A percentile compares a stretch with the other conserved stretches of the same genome.
Evolutionary conservation across 2,113 vertebrate species (phyloP).

Genomic region (Nothoprocta perdicaria): DNA sequence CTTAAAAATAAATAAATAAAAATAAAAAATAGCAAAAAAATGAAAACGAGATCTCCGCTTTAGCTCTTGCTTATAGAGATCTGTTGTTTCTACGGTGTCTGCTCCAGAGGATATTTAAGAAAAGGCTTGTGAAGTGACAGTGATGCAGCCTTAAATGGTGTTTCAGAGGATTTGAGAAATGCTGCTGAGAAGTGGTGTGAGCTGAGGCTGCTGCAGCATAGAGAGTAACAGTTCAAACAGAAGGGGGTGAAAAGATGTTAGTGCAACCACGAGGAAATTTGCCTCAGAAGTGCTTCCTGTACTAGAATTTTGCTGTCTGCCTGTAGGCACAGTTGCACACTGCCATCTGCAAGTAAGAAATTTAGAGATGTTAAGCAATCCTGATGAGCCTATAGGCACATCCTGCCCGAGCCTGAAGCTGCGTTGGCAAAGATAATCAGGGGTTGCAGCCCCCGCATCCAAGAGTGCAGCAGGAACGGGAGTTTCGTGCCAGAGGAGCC

Average conservation of each 20-base stretch:
- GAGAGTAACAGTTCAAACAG: not conserved
- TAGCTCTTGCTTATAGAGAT: not conserved
- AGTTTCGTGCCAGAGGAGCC: not conserved
- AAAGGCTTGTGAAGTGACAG: not conserved
- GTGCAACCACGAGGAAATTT: not conserved
- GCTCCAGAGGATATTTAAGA: not conserved
- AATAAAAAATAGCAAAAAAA: not conserved
- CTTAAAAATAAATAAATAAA: conserved; percentile 53
- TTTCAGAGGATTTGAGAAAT: not conserved
- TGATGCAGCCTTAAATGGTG: not conserved
- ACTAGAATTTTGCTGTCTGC: not conserved
- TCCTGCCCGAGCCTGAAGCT: not conserved
- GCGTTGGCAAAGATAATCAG: not conserved
- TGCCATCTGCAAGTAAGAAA: not conserved
- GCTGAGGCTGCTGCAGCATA: accelerated
- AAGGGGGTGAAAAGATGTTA: not conserved
- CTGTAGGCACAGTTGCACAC: accelerated
- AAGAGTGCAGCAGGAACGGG: accelerated
- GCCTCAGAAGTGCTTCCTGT: not conserved
- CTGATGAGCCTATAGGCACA: accelerated
- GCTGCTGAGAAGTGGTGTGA: not conserved
- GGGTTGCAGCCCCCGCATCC: not conserved
- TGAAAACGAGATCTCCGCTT: not conserved
- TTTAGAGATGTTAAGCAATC: not conserved
- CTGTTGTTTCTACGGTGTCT: not conserved